Percentiles rank a stretch among this genome's conserved stretches.
These are phyloP conservation scores for Nothocercus julius DNA, from an alignment of 2,113 vertebrate genomes.

Conservation along the genomic window DNA sequence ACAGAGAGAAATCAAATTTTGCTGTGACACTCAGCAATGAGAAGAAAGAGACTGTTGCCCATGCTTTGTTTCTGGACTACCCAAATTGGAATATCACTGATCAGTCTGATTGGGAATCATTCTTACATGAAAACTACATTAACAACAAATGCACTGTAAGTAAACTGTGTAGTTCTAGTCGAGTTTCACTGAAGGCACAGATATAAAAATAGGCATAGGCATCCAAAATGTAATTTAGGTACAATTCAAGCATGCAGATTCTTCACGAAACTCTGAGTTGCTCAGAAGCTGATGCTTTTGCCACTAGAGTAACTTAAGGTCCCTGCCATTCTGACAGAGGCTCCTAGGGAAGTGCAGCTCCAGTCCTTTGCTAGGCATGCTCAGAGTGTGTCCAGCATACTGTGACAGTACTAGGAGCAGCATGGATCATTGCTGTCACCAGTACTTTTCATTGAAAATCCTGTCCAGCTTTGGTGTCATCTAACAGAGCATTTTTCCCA, in stretches of 20 bases:
- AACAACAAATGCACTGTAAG: slow-evolving; percentile 83
- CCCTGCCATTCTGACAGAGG: neutral
- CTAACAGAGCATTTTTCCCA: neutral
- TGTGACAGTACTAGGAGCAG: neutral
- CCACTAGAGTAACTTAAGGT: neutral
- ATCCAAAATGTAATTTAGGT: rapidly evolving
- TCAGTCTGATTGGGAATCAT: slow-evolving; percentile 82
- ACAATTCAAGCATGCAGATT: neutral
- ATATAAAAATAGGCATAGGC: rapidly evolving
- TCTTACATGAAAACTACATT: slow-evolving; percentile 76
- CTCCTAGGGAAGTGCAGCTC: neutral
- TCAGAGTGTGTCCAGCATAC: neutral
- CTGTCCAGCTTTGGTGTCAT: neutral
- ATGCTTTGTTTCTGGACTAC: slow-evolving; percentile 88
- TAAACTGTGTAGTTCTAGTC: neutral
- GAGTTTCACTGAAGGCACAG: neutral
- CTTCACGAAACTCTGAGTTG: neutral
- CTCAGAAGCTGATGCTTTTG: neutral
- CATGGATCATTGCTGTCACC: neutral
- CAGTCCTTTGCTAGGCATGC: neutral
- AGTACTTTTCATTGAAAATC: neutral
- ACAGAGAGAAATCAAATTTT: slow-evolving; percentile 90
- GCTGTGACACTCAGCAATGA: slow-evolving; percentile 85
- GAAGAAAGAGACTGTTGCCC: slow-evolving; percentile 80
- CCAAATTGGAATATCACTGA: slow-evolving; percentile 82